Base-by-base conservation (phyloP, 2,888 invertebrate species). In the Acleris cristana region DNA sequence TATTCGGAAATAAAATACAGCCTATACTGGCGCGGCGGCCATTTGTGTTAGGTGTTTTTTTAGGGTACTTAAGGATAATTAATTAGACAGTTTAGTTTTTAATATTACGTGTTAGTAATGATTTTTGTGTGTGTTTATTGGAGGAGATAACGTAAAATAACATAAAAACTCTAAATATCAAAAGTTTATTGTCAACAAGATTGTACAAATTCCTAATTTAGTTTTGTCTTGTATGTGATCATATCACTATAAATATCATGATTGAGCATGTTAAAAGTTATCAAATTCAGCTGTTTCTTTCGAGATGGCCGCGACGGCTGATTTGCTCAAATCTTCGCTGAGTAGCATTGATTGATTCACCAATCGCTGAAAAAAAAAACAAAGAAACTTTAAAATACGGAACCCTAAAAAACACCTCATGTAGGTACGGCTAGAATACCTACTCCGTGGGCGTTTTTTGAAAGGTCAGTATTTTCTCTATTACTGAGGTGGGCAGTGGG, bases 261-360 rank as follows among this genome's bases (percentile, higher is more conserved):
- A 34, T 44, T 4, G 14, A 40, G 10, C 48, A 2, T 56, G 8
- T 60, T 59, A 59, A 16, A 96, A 93, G 81, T 99, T 98, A 26
- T 98, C 95, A 87, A 97, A 99, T 18, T 94, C 89, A 0, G 98
- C 95, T 70, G 95, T 92, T 61, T 95, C 90, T 40, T 95, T 94
- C 83, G 97, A 98, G 0, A 95, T 95, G 19, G 95, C 95, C 2
- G 97, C 97, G 80, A 96, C 95, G 0, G 96, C 96, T 0, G 98
- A 96, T 79, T 96, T 97, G 55, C 95, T 85, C 62, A 98, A 93
- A 82, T 99, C 99, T 82, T 98, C 98, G 74, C 98, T 98, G 87
- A 98, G 98, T 21, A 99, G 90, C 94, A 97, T 96, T n/a, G 94
- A 84, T 84, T 96, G 96, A 87, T 99, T 99, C 83, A 96, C 94